phyloP scores from a whole-genome alignment of 2,113 vertebrate genomes.

The Fulmarus glacialis region DNA sequence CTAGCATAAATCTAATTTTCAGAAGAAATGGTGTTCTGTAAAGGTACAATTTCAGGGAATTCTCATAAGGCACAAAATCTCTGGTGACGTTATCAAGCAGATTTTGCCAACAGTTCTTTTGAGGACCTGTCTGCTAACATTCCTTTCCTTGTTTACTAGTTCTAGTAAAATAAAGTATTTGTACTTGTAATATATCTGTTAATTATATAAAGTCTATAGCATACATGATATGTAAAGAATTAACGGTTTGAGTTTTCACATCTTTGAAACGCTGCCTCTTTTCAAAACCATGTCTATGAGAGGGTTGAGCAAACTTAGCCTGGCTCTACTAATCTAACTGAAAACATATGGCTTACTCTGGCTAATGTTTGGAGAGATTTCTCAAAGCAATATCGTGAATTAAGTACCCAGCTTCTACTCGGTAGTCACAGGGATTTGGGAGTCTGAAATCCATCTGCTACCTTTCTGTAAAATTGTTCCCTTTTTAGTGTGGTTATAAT shows the following conservation, averaged over 20 bases:
- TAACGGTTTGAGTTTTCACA: not conserved
- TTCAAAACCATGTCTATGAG: not conserved
- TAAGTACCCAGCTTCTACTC: not conserved
- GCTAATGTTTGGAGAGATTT: not conserved
- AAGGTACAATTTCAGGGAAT: not conserved
- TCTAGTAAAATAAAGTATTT: not conserved
- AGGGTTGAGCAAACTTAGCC: not conserved
- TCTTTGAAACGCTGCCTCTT: not conserved
- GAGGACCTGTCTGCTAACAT: not conserved
- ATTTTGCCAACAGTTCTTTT: not conserved
- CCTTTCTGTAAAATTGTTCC: not conserved
- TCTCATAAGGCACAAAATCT: not conserved
- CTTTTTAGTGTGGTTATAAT: not conserved
- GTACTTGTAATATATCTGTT: not conserved
- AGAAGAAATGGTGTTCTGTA: not conserved
- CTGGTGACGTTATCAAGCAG: not conserved
- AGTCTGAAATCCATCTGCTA: slow-evolving; percentile 9
- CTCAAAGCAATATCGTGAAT: not conserved
- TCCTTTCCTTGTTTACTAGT: not conserved
- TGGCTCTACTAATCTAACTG: not conserved
- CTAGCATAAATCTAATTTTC: not conserved
- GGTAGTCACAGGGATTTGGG: not conserved
- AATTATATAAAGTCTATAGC: not conserved
- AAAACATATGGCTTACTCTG: not conserved
- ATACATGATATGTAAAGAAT: not conserved